Base-by-base conservation (phyloP, 2,888 invertebrate species). In the Drosophila mimetica region DNA sequence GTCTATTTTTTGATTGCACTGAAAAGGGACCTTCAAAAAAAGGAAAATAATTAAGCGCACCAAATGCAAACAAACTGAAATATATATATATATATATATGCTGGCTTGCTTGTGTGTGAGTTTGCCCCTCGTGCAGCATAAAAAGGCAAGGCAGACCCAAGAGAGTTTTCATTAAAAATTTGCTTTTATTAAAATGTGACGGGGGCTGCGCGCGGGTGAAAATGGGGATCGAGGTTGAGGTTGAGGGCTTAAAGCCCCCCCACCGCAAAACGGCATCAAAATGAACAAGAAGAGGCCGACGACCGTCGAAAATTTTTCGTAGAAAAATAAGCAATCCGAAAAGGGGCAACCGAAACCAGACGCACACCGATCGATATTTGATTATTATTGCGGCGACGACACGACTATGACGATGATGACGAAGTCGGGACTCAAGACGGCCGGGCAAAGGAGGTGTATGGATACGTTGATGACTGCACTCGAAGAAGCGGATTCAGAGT, bases 351-450 rank as follows among this genome's bases (percentile, higher is more conserved):
- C 65, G 74, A 76, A 76, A 81, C 85, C 90, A 89, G 89, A 89
- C 89, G 89, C 89, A 88, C 74, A 85, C 76, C 76, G 89, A 89
- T 89, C 90, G 89, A 89, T 89, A 89, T 87, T 89, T 87, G 86
- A 89, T 89, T 89, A 89, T 89, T 89, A 86, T 85, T 75, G 58
- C 63, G 71, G 55, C 58, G 46, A 52, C 59, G 42, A 69, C 67
- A 52, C 46, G 61, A 51, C 61, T 58, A 52, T 28, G 71, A 46
- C 47, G 41, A 52, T 52, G 41, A 52, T 28, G 52, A 22, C 50
- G 50, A 34, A 20, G 54, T 14, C 20, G 47, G 48, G 53, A 22
- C 64, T 64, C 64, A 60, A 52, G 64, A 64, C 52, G 65, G 16
- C 41, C 54, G 16, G 32, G n/a, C 8, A 20, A 22, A 46, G 18